phyloP scores from a whole-genome alignment of 2,113 vertebrate genomes.

The Phalacrocorax aristotelis region DNA sequence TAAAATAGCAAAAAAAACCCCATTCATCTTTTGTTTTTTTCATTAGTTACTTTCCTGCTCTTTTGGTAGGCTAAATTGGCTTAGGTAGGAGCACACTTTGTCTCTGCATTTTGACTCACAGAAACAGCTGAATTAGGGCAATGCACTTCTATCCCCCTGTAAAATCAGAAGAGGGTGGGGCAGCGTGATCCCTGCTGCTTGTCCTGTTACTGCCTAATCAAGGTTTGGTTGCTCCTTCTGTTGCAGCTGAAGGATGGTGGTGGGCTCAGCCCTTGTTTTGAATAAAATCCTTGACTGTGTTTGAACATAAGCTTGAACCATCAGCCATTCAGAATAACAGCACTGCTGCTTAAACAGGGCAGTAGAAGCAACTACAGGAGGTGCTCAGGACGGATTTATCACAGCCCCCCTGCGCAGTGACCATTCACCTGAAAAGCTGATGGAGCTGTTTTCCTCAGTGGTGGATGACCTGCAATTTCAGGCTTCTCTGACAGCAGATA shows the following conservation, averaged over 20 bases:
- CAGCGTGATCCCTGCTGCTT: background rate
- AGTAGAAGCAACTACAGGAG: background rate
- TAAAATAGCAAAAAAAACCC: background rate
- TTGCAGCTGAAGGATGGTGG: background rate
- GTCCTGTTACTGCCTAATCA: background rate
- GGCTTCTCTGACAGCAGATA: background rate
- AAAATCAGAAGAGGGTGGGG: background rate
- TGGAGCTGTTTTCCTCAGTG: background rate
- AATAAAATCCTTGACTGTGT: background rate
- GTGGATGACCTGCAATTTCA: background rate
- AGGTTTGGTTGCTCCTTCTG: background rate
- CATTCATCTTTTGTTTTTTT: background rate
- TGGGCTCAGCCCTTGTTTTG: background rate
- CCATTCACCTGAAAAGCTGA: background rate
- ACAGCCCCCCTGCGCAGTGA: fast-evolving
- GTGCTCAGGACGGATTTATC: background rate
- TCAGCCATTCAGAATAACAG: background rate
- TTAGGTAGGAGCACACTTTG: background rate
- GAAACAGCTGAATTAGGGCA: background rate
- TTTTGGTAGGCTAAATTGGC: background rate
- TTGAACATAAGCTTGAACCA: background rate
- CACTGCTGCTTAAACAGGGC: background rate
- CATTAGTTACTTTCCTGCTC: background rate
- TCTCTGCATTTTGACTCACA: background rate
- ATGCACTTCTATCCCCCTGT: background rate